Percentiles rank a stretch among this genome's conserved stretches.
These are phyloP conservation scores for Gyrodactylus bullatarudis DNA, from an alignment of 1,140 invertebrate genomes.

Conservation along the genomic window DNA sequence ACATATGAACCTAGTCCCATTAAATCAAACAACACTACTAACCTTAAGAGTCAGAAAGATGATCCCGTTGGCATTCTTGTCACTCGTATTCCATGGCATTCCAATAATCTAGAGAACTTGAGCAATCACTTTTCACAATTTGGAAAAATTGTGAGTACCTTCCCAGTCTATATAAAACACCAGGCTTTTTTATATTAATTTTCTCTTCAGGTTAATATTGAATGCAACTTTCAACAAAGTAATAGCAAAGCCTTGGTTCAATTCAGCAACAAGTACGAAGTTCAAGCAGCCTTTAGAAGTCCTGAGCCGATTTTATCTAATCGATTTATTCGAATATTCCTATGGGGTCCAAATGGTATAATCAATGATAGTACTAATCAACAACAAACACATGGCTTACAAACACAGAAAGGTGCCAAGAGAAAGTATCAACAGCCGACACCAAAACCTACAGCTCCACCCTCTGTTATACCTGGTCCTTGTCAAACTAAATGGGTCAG, in stretches of 20 bases:
- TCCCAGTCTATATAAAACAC: background rate
- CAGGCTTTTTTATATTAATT: no score
- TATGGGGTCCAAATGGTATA: background rate
- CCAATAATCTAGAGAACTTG: background rate
- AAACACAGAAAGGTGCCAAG: background rate
- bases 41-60: background rate
- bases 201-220: background rate
- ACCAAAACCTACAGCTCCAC: background rate
- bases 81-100: background rate
- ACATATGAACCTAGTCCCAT: background rate
- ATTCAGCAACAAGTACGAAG: background rate
- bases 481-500: background rate
- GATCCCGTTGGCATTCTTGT: background rate
- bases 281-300: background rate
- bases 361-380: background rate
- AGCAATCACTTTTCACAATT: background rate
- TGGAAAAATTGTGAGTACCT: background rate
- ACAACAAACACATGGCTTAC: background rate
- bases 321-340: background rate
- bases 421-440: background rate
- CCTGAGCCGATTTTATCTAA: constrained; percentile 1
- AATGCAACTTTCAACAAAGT: background rate
- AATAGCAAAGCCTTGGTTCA: background rate
- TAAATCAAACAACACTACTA: no score
- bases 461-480: background rate